These are phyloP conservation scores for Cydia amplana DNA, from an alignment of 1,140 invertebrate genomes.

Conservation along the genomic window DNA sequence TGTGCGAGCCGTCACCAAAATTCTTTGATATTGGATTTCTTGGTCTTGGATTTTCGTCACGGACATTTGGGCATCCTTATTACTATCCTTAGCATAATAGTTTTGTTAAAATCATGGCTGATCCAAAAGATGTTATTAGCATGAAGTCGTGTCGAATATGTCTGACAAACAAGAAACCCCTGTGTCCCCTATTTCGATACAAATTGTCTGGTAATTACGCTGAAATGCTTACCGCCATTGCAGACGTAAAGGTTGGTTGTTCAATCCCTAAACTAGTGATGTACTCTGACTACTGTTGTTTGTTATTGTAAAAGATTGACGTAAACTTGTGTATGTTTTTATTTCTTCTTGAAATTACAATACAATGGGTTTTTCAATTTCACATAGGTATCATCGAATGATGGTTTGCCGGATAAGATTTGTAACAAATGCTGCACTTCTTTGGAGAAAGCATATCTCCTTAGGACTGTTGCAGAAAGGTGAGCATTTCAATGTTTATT, in stretches of 20 bases:
- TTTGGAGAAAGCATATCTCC: constrained; percentile 69
- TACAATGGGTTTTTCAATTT: constrained; percentile 34
- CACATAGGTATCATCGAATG: constrained; percentile 62
- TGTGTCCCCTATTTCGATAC: constrained; percentile 72
- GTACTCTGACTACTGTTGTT: constrained; percentile 23
- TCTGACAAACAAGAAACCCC: constrained; percentile 64
- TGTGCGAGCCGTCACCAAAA: constrained; percentile 13
- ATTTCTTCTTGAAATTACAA: background rate
- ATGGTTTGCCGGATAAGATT: constrained; percentile 73
- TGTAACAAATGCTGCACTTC: constrained; percentile 69
- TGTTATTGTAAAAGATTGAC: constrained; percentile 24
- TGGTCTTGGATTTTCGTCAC: background rate
- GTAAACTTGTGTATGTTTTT: constrained; percentile 8
- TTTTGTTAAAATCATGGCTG: constrained; percentile 44
- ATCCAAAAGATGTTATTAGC: constrained; percentile 51
- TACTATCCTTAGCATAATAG: background rate
- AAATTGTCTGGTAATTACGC: constrained; percentile 75
- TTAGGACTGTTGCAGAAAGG: constrained; percentile 74
- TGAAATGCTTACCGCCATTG: constrained; percentile 74
- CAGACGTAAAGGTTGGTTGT: constrained; percentile 67
- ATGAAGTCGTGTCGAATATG: constrained; percentile 71
- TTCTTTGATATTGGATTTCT: constrained; percentile 14
- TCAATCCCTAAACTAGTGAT: constrained; percentile 31
- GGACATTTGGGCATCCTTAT: constrained; percentile 15
- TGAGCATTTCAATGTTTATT: constrained; percentile 38